Base-by-base conservation (phyloP, 2,888 invertebrate species). In the Lepidochrysops patricia region DNA sequence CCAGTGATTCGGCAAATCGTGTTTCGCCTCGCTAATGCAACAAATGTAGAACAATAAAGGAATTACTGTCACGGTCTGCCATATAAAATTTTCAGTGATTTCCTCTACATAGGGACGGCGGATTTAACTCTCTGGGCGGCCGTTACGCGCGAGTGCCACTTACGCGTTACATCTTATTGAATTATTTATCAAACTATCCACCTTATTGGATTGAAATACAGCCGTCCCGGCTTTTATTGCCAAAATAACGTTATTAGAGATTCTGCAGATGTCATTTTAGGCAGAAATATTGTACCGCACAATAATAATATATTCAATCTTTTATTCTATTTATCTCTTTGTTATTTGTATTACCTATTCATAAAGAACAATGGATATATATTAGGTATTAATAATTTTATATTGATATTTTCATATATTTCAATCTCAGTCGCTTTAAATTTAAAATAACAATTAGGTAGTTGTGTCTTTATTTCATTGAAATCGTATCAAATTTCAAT, bases 141-240 rank as follows among this genome's bases (percentile, higher is more conserved):
- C 82, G 77, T 87, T 84, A 85, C 78, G 74, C 72, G 76, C 69
- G 76, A 84, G 77, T 80, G 77, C 82, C 86, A 84, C 86, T 88
- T 88, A 87, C 84, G 81, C 79, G 85, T 84, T 84, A 85, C 84
- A 82, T 77, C 80, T 79, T 77, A 75, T 76, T 87, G 84, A 86
- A 89, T 87, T 83, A 86, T 89, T 87, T 84, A 89, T 84, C 73
- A 79, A 77, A 85, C 83, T 86, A 84, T 82, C 81, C 76, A 68
- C 77, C 79, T 82, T 84, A 84, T 84, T 84, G 82, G 84, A 85
- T 84, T 82, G 82, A 80, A 82, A 84, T 82, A 84, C 79, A 71
- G 72, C 70, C 69, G 71, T 72, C 68, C 69, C 67, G 67, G 68
- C 70, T 71, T 75, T 67, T 76, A 70, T 73, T 75, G 68, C 63